Evolutionary conservation across 2,888 invertebrate genomes (phyloP).

Genomic region (Lomographa bimaculata): DNA sequence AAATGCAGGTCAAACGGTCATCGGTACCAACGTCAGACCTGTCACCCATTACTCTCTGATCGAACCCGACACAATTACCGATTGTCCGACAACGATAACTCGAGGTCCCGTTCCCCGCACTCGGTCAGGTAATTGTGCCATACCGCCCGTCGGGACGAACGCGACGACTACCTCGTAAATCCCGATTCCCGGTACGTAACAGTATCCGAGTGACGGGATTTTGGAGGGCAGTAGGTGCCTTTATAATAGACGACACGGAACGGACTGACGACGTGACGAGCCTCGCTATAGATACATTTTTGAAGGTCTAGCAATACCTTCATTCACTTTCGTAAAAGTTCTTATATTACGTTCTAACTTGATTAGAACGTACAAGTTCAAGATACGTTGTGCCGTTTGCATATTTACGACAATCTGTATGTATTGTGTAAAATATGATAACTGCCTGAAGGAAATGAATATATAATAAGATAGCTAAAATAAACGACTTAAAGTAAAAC

Average conservation of each 20-base stretch:
- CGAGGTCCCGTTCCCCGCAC: conserved; percentile 48
- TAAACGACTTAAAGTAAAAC: too few species aligned
- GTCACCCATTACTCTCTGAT: conserved; percentile 12
- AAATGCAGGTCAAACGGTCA: conserved; percentile 6
- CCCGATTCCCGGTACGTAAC: conserved; percentile 56
- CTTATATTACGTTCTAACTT: too few species aligned
- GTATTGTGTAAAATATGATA: too few species aligned
- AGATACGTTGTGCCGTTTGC: too few species aligned
- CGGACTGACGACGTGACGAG: too few species aligned
- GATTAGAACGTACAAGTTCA: too few species aligned
- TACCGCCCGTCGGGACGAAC: conserved; percentile 51
- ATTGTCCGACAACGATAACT: conserved; percentile 23
- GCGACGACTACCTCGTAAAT: conserved; percentile 49
- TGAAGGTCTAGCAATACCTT: too few species aligned
- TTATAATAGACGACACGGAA: background rate
- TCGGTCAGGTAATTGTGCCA: conserved; percentile 72
- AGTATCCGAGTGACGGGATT: conserved; percentile 41
- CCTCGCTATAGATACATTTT: too few species aligned
- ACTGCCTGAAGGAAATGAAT: too few species aligned
- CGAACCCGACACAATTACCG: conserved; percentile 13
- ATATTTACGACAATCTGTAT: too few species aligned
- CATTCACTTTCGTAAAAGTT: too few species aligned
- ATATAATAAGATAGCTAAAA: too few species aligned
- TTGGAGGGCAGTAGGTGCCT: background rate
- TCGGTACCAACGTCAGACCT: conserved; percentile 1